Conservation (phyloP, 2,888 invertebrate species). For the Synanthedon formicaeformis region DNA sequence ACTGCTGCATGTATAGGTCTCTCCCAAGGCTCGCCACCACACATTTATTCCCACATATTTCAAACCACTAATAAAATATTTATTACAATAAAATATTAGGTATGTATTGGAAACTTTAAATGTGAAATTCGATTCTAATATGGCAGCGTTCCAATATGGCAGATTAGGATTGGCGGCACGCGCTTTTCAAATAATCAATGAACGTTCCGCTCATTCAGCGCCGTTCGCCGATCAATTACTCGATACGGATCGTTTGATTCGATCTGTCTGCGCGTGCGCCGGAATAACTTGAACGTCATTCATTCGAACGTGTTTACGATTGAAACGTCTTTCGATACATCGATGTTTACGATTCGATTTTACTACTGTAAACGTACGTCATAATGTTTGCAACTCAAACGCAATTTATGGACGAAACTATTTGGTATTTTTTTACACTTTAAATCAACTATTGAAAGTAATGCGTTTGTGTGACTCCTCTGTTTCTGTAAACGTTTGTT, state of each 20-base stretch:
- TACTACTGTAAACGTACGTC: not conserved
- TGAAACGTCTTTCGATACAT: not conserved
- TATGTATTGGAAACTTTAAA: too few relatives aligned
- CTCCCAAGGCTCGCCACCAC: too few relatives aligned
- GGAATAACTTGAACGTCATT: not conserved
- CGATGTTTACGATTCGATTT: not conserved
- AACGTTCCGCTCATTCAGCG: conserved; percentile 11
- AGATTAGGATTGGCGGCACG: conserved; percentile 2
- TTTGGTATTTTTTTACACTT: too few relatives aligned
- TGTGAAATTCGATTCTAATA: conserved; percentile 10
- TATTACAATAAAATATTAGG: too few relatives aligned
- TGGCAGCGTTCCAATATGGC: conserved; percentile 14
- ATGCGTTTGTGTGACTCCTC: too few relatives aligned
- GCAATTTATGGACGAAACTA: not conserved
- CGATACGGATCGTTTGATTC: conserved; percentile 6
- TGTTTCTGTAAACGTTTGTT: too few relatives aligned
- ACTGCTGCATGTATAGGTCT: too few relatives aligned
- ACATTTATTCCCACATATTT: too few relatives aligned
- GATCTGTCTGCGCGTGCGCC: conserved; percentile 5
- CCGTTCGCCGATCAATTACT: conserved; percentile 9
- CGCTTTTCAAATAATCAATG: conserved; percentile 11
- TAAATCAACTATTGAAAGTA: too few relatives aligned
- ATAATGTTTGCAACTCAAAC: not conserved
- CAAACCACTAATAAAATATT: too few relatives aligned
- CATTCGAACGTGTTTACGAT: conserved; percentile 4